Conservation (phyloP, 2,797 vertebrate species). For the Labroides dimidiatus region DNA sequence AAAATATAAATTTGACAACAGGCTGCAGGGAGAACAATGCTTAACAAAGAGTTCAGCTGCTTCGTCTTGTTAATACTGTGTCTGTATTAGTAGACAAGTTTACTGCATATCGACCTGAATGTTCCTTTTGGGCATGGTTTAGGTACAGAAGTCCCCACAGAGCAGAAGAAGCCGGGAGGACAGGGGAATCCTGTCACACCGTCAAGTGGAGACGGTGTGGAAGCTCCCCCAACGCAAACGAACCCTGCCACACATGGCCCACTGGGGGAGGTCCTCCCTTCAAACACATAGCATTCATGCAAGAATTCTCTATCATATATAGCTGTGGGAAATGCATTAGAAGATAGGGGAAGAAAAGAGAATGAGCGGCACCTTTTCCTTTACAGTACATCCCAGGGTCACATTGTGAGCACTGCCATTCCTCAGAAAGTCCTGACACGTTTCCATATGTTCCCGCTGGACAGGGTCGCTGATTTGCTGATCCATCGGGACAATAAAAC, state of each 20-base stretch:
- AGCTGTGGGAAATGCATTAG: background rate
- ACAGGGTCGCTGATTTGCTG: constrained; percentile 77
- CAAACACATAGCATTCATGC: constrained; percentile 34
- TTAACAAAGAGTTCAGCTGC: background rate
- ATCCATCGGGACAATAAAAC: constrained; percentile 81
- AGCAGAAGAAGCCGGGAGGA: constrained; percentile 84
- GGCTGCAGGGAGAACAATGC: background rate
- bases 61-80: background rate
- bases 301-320: background rate
- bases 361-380: constrained; percentile 74
- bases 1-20: background rate
- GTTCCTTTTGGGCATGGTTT: constrained; percentile 83
- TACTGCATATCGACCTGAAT: constrained; percentile 76
- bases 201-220: constrained; percentile 70
- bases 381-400: constrained; percentile 84
- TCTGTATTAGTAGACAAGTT: background rate
- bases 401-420: constrained; percentile 78
- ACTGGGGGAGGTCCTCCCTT: constrained; percentile 77
- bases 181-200: constrained; percentile 70
- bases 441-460: constrained; percentile 84
- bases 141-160: constrained; percentile 72
- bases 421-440: constrained; percentile 71
- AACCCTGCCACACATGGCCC: constrained; percentile 82
- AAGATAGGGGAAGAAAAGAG: background rate
- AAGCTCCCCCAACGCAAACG: constrained; percentile 76